Conservation (phyloP, 2,797 vertebrate species). For the Neosilurus mollespiculum region DNA sequence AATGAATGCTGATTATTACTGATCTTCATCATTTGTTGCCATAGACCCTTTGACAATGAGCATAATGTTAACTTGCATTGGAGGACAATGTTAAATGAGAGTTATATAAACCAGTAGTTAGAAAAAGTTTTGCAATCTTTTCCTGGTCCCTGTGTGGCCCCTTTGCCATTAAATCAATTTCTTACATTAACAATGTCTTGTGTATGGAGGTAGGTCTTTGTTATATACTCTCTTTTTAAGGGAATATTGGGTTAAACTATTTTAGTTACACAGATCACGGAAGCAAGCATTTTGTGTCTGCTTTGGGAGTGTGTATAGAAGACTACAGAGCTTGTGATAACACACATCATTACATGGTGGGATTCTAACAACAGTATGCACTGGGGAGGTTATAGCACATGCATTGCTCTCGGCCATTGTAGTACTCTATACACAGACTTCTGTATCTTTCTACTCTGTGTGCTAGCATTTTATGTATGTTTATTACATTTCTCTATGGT, state of each 20-base stretch:
- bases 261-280: not conserved
- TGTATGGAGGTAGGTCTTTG: not conserved
- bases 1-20: no score
- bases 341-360: not conserved
- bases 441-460: slow-evolving; percentile 5
- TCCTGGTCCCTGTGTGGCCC: not conserved
- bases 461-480: not conserved
- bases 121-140: not conserved
- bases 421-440: not conserved
- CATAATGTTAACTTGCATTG: not conserved
- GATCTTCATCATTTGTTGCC: not conserved
- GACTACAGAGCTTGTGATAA: not conserved
- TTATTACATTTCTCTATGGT: not conserved
- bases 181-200: not conserved
- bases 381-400: not conserved
- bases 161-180: not conserved
- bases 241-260: not conserved
- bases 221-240: not conserved
- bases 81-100: not conserved
- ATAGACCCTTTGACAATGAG: not conserved
- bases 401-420: not conserved
- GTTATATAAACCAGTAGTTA: not conserved
- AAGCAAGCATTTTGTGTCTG: not conserved
- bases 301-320: not conserved
- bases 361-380: not conserved